Evolutionary conservation across 2,888 invertebrate species (phyloP).

Genomic region (Corbicula japonica): DNA sequence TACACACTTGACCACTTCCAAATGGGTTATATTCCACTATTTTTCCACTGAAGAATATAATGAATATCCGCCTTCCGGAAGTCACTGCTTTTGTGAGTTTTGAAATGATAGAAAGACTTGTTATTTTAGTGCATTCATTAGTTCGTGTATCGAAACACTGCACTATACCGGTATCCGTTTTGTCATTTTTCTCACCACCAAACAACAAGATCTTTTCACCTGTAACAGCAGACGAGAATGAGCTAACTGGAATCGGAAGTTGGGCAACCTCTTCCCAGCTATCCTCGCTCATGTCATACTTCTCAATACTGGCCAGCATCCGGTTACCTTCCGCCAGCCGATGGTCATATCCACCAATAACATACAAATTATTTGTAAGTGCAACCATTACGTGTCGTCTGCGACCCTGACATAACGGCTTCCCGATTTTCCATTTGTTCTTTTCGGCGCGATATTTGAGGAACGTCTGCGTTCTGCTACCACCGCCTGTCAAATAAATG

Average conservation of each 20-base stretch:
- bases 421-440: conserved; percentile 78
- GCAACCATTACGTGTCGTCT: conserved; percentile 80
- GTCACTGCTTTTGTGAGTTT: conserved; percentile 79
- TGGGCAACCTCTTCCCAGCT: conserved; percentile 73
- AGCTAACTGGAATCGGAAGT: conserved; percentile 77
- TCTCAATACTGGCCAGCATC: conserved; percentile 79
- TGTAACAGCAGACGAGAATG: conserved; percentile 78
- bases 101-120: conserved; percentile 76
- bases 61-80: conserved; percentile 75
- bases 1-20: conserved; percentile 63
- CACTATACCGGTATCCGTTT: conserved; percentile 76
- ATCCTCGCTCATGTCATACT: conserved; percentile 76
- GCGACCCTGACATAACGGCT: conserved; percentile 76
- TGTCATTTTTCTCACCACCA: conserved; percentile 81
- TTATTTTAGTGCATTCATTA: conserved; percentile 71
- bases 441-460: conserved; percentile 76
- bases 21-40: conserved; percentile 73
- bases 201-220: conserved; percentile 78
- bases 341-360: conserved; percentile 81
- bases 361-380: conserved; percentile 76
- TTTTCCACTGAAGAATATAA: conserved; percentile 80
- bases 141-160: conserved; percentile 80
- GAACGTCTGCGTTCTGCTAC: conserved; percentile 74
- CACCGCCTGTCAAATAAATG: conserved; percentile 80
- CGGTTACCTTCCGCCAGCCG: conserved; percentile 74